Evolutionary conservation across 92 coral and sea anemone species (phyloP).

Genomic region (Umimayanthus chanpuru): DNA sequence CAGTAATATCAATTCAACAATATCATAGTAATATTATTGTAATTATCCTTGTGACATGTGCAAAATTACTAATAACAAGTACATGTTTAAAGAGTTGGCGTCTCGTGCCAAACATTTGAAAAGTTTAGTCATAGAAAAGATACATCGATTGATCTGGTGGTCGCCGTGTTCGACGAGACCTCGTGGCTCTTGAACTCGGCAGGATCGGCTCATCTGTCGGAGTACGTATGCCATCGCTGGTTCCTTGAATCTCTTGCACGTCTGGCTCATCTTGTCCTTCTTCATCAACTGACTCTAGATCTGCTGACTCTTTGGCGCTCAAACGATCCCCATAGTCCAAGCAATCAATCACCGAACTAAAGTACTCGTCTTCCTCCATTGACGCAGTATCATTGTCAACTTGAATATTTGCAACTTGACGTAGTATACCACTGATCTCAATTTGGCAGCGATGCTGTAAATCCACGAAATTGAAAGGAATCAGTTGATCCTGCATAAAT

Average conservation of each 20-base stretch:
- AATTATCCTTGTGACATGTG: constrained; percentile 3
- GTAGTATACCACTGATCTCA: constrained; percentile 26
- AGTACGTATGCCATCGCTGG: neutral
- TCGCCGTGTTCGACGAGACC: constrained; percentile 18
- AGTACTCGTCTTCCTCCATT: constrained; percentile 30
- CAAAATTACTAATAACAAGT: constrained; percentile 3
- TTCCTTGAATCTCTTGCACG: constrained; percentile 3
- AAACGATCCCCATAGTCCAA: constrained; percentile 48
- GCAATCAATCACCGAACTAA: constrained; percentile 39
- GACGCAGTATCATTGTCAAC: constrained; percentile 21
- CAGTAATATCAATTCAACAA: constrained; percentile 2
- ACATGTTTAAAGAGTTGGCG: neutral
- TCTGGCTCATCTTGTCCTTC: constrained; percentile 16
- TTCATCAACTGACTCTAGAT: constrained; percentile 1
- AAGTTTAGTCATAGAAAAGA: constrained; percentile 3
- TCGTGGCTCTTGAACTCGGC: constrained; percentile 5
- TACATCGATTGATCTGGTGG: constrained; percentile 1
- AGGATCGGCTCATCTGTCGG: constrained; percentile 18
- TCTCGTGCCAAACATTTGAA: constrained; percentile 10
- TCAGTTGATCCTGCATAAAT: constrained; percentile 9
- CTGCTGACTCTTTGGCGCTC: constrained; percentile 45
- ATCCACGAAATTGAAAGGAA: constrained; percentile 34
- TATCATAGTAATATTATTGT: neutral
- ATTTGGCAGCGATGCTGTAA: constrained; percentile 18
- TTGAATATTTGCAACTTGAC: constrained; percentile 30